phyloP scores from a whole-genome alignment of 1,140 invertebrate species.

The Meloidogyne exigua region DNA sequence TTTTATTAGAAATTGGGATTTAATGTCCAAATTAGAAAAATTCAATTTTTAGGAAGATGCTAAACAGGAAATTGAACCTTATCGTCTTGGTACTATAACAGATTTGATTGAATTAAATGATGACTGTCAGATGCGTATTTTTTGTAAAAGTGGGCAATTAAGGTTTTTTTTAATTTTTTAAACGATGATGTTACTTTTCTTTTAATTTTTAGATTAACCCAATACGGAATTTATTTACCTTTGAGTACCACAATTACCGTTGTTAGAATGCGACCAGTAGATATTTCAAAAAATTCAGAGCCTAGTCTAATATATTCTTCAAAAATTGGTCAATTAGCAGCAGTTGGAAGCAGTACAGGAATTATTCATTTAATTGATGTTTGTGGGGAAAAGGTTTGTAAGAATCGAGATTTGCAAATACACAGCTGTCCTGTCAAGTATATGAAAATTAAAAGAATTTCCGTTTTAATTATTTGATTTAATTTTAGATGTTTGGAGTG shows the following conservation, averaged over 20 bases:
- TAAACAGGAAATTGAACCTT: conserved; percentile 10
- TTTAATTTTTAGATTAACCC: conserved; percentile 40
- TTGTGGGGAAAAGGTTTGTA: conserved; percentile 34
- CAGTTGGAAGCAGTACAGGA: conserved; percentile 39
- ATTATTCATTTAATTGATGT: conserved; percentile 46
- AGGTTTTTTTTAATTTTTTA: neutral
- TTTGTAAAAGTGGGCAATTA: neutral
- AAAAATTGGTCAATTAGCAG: conserved; percentile 40
- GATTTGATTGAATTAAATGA: conserved; percentile 8
- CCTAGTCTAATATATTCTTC: neutral
- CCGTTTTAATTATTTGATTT: conserved; percentile 23
- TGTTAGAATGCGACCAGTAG: conserved; percentile 51
- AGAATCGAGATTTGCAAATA: conserved; percentile 36
- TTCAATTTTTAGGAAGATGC: conserved; percentile 14
- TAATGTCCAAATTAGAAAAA: neutral
- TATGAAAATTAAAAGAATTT: neutral
- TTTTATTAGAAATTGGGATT: neutral
- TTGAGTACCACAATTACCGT: conserved; percentile 38
- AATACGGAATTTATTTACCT: conserved; percentile 29
- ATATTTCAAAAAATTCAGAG: neutral
- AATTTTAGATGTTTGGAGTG: conserved; percentile 47
- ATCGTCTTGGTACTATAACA: neutral
- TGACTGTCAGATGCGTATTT: conserved; percentile 7
- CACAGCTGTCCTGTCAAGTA: neutral
- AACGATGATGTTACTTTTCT: no score